Evolutionary conservation across 1,140 invertebrate genomes (phyloP), one percentile per base, ranked within the genome.

Genomic region (Proales similis): DNA sequence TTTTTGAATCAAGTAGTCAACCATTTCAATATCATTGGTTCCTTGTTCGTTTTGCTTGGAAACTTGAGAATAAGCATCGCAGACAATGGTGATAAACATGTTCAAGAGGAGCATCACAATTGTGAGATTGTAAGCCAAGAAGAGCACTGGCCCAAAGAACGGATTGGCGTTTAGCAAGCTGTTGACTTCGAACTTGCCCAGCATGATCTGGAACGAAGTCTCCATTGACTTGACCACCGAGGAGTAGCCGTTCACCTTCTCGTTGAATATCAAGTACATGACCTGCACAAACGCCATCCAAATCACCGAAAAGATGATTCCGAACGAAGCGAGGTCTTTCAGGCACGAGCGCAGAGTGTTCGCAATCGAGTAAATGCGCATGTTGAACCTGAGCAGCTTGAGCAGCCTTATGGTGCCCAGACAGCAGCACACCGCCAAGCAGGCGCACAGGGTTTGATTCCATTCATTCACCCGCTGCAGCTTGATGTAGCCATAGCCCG

Each of bases 401-500:
- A 62, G 32, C n/a, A 62, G 48, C 38, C 48, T 62, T 19, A 62
- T 29, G 14, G 57, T 62, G 3, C 42, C 43, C 22, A 62, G n/a
- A 22, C 39, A 62, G 3, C 42, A 36, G 14, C 39, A 46, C 9
- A 62, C 7, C n/a, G 39, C 57, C n/a, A 62, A 14, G 24, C 30
- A 36, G 5, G 38, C 22, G 14, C 19, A 14, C 7, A 62, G 48
- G 42, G 48, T 62, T 1, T 62, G 42, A 29, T 62, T 62, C 39
- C 39, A 62, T 14, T 62, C 46, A 6, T 45, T 47, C 14, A 62
- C 29, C 27, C 27, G 30, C n/a, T 46, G 36, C 14, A 62, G 26
- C 14, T 30, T 79, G 45, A 80, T 74, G 66, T 81, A 81, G 2
- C 70, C 71, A 64, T 79, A 78, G 3, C 79, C 79, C 39, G 75